A percentile compares a stretch with the other conserved stretches of the same genome.
Conservation (phyloP, 2,888 invertebrate species). For the Ecdyonurus torrentis region DNA sequence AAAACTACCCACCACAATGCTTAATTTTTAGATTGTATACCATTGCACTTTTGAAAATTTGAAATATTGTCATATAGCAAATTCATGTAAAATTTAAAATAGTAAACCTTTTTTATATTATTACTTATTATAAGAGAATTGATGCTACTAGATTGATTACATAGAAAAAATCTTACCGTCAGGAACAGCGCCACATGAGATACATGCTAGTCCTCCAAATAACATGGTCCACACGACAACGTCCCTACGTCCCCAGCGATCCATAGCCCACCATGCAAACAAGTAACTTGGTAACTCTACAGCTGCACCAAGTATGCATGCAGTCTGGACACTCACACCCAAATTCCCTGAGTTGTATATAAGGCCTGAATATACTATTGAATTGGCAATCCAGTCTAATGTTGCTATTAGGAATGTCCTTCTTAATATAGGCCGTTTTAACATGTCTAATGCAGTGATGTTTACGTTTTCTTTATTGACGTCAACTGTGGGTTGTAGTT, state of each 20-base stretch:
- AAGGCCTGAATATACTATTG: slow-evolving; percentile 49
- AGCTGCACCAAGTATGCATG: slow-evolving; percentile 45
- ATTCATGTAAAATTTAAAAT: no score
- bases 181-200: slow-evolving; percentile 45
- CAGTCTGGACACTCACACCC: slow-evolving; percentile 47
- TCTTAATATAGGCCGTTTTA: slow-evolving; percentile 45
- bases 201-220: slow-evolving; percentile 45
- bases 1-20: no score
- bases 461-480: slow-evolving; percentile 21
- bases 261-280: slow-evolving; percentile 48
- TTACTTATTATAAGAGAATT: no score
- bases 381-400: slow-evolving; percentile 47
- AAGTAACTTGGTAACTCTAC: slow-evolving; percentile 47
- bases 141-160: no score
- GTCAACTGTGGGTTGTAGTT: background rate
- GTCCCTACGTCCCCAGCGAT: slow-evolving; percentile 44
- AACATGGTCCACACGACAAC: slow-evolving; percentile 44
- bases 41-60: no score
- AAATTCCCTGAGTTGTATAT: slow-evolving; percentile 49
- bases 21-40: no score
- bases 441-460: slow-evolving; percentile 42
- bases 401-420: slow-evolving; percentile 46
- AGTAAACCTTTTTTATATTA: no score
- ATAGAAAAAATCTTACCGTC: slow-evolving; percentile 31
- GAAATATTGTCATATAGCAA: no score